Percentiles rank a stretch among this genome's conserved stretches.
phyloP scores from a whole-genome alignment of 2,888 invertebrate genomes.

The Chymomyza amoena region DNA sequence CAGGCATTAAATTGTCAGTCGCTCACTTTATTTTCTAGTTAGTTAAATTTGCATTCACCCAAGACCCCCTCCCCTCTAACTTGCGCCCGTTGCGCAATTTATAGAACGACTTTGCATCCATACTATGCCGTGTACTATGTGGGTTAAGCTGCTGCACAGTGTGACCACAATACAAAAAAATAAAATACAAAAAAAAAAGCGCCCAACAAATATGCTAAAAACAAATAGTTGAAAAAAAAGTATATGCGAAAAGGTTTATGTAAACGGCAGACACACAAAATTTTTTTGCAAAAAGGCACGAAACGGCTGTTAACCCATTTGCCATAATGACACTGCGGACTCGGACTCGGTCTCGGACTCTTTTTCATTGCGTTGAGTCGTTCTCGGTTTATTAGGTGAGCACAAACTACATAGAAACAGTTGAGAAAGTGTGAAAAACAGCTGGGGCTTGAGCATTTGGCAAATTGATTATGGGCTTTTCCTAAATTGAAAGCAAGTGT shows the following conservation, averaged over 20 bases:
- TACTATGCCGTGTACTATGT: conserved; percentile 35
- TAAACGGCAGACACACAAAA: conserved; percentile 42
- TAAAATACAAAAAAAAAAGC: not conserved
- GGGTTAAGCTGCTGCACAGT: conserved; percentile 55
- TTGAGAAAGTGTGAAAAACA: not conserved
- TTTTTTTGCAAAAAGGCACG: conserved; percentile 63
- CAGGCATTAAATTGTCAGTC: conserved; percentile 64
- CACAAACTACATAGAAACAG: not conserved
- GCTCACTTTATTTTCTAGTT: conserved; percentile 51
- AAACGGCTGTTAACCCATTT: conserved; percentile 72
- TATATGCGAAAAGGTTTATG: conserved; percentile 65
- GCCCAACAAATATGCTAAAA: conserved; percentile 4
- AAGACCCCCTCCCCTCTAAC: conserved; percentile 8
- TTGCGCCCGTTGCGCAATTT: conserved; percentile 47
- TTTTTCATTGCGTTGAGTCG: conserved; percentile 23
- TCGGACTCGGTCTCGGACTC: conserved; percentile 9
- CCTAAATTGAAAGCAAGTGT: not conserved
- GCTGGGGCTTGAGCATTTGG: not conserved
- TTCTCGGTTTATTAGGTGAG: conserved; percentile 34
- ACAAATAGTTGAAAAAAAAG: conserved; percentile 34
- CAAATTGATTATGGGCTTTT: not conserved
- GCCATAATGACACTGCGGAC: conserved; percentile 56
- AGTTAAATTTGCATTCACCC: conserved; percentile 54
- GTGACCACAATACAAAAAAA: not conserved
- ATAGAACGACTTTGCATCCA: not conserved